Evolutionary conservation across 64 coral and sea anemone genomes (phyloP), one percentile per base, ranked within the genome.

Genomic region (Stylophora pistillata): DNA sequence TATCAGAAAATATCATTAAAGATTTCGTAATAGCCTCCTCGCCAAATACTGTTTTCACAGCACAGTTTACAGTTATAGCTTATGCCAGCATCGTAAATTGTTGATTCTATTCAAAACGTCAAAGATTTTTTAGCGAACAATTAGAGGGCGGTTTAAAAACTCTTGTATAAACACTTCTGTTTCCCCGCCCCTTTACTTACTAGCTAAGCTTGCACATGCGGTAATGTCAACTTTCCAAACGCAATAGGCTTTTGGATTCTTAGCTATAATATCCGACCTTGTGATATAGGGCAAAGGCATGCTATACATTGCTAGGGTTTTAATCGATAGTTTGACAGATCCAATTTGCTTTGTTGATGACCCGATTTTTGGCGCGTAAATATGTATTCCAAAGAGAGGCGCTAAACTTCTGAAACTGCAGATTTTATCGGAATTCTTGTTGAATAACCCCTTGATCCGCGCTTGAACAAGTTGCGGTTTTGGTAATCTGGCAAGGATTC

Each of bases 91-190:
- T 65, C 18, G 58, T 17, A 65, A 82, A 82, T 82, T 65, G 58
- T 30, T 65, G 31, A 11, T 59, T 82, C 79, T 82, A 65, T 82
- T 82, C 79, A 82, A 82, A 41, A 21, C 41, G 59, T 20, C 58
- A 64, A 52, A 59, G 58, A 26, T 64, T 41, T 64, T 41, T 82
- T 82, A 82, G 28, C 29, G 17, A 62, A 63, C 58, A 82, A 82
- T 82, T 25, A 58, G 21, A 64, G 58, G 79, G 64, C 64, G 58
- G 31, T 60, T 41, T 17, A 30, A 47, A 30, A 65, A 30, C 79
- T 63, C 79, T 82, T 82, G 30, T 65, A 23, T 47, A 64, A 82
- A 82, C 79, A 82, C 58, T 82, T 82, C 28, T 9, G 10, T 65
- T 59, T 52, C 58, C 3, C 79, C 78, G 78, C 78, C 79, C 79